phyloP scores from a whole-genome alignment of 2,888 invertebrate genomes.

The Chrysolina americana region DNA sequence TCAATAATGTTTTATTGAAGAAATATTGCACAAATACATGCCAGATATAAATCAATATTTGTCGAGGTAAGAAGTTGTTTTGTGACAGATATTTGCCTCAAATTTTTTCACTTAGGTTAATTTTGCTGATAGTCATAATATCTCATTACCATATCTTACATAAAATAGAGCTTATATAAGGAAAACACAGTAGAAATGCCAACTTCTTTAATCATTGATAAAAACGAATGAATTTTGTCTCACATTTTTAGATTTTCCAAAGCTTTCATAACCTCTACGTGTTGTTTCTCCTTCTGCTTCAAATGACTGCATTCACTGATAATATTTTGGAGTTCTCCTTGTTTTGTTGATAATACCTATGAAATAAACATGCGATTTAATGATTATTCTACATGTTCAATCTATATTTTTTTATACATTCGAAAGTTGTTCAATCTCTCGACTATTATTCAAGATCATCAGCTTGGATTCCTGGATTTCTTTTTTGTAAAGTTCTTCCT shows the following conservation, averaged over 20 bases:
- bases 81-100: too few species aligned
- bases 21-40: too few species aligned
- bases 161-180: too few species aligned
- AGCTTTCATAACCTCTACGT: slow-evolving; percentile 37
- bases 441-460: slow-evolving; percentile 38
- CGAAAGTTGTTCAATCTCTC: slow-evolving; percentile 47
- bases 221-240: neutral
- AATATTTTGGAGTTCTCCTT: slow-evolving; percentile 43
- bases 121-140: too few species aligned
- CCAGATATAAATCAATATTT: too few species aligned
- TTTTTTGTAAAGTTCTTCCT: slow-evolving; percentile 52
- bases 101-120: too few species aligned
- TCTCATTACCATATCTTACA: too few species aligned
- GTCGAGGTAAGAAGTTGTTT: too few species aligned
- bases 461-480: slow-evolving; percentile 53
- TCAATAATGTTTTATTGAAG: too few species aligned
- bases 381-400: neutral
- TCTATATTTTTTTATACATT: slow-evolving; percentile 26
- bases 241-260: slow-evolving; percentile 45
- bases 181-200: too few species aligned
- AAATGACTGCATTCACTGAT: slow-evolving; percentile 34
- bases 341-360: slow-evolving; percentile 31
- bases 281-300: slow-evolving; percentile 36
- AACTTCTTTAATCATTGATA: too few species aligned
- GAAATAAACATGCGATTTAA: neutral